Conservation (phyloP, 1,140 invertebrate genomes). For the Homarus americanus region DNA sequence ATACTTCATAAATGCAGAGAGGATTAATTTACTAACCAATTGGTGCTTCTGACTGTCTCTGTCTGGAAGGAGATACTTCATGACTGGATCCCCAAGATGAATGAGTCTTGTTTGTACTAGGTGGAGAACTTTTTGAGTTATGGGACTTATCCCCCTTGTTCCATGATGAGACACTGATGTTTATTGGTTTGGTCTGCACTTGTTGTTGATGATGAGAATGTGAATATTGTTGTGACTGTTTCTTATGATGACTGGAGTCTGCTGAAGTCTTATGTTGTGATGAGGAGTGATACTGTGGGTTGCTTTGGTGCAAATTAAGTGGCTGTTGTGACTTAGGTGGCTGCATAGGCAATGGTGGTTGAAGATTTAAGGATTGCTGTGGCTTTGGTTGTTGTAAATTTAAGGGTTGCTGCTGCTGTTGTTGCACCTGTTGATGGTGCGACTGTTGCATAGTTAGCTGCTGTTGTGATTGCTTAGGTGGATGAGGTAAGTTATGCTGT, state of each 20-base stretch:
- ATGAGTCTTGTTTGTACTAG: constrained; percentile 56
- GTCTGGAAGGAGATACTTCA: constrained; percentile 38
- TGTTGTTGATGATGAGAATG: constrained; percentile 27
- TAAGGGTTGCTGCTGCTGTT: constrained; percentile 25
- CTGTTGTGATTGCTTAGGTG: constrained; percentile 38
- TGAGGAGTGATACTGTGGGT: constrained; percentile 20
- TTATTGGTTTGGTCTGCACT: constrained; percentile 26
- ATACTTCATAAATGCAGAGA: background rate
- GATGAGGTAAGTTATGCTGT: constrained; percentile 21
- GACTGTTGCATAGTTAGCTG: constrained; percentile 55
- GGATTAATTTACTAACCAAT: constrained; percentile 35
- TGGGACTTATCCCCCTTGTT: constrained; percentile 16
- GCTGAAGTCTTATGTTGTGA: constrained; percentile 10
- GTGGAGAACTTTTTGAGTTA: constrained; percentile 40
- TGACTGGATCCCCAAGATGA: constrained; percentile 46
- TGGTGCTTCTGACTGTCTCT: constrained; percentile 47
- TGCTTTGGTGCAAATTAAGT: background rate
- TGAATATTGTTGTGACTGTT: constrained; percentile 33
- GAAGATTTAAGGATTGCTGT: constrained; percentile 41
- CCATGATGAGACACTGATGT: constrained; percentile 22
- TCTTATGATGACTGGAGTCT: constrained; percentile 12
- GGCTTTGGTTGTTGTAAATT: constrained; percentile 39
- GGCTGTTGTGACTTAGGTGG: constrained; percentile 20
- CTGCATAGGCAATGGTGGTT: background rate
- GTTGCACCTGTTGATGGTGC: constrained; percentile 18